Base-by-base conservation (phyloP, 2,113 vertebrate species). In the Propithecus coquereli region DNA sequence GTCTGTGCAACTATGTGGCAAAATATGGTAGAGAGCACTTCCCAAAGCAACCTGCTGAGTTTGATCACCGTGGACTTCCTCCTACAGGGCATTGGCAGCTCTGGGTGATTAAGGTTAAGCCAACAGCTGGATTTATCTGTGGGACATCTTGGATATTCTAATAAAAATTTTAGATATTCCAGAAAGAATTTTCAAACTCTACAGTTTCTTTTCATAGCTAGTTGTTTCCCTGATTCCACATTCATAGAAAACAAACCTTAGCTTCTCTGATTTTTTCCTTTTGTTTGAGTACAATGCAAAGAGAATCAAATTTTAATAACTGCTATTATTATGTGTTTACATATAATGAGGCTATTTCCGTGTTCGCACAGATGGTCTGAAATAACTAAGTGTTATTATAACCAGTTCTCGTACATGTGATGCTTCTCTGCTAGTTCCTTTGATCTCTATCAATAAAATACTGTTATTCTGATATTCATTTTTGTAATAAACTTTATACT, bases 251-350 rank as follows among this genome's bases (percentile, higher is more conserved):
- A 95, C 8, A 8, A 34, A 45, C 66, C 70, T 88, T 90, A 85
- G 90, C 52, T 70, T 95, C 65, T 82, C 70, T 90, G 70, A 71
- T 83, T 95, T 95, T 95, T 95, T 74, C 52, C 80, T 90, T 96
- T 95, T 66, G 57, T 90, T 93, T 95, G 93, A 76, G 79, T 76
- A 91, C 59, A 96, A 68, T 96, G 93, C 86, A 76, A 97, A 94
- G 88, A 88, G 87, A 97, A 97, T 95, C 43, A 96, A 95, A 94
- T 95, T 97, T 97, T 96, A 96, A 96, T 97, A 97, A 97, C 91
- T 77, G 87, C 80, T 93, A 93, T 93, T 96, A 95, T 94, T 96
- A 80, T 84, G 83, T 96, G 95, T 98, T 96, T 96, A 94, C 86
- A 87, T 91, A 65, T 95, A 97, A 97, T 91, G 95, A 97, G 89